Conservation (phyloP, 2,888 invertebrate species). For the Chrysolina oricalcia region DNA sequence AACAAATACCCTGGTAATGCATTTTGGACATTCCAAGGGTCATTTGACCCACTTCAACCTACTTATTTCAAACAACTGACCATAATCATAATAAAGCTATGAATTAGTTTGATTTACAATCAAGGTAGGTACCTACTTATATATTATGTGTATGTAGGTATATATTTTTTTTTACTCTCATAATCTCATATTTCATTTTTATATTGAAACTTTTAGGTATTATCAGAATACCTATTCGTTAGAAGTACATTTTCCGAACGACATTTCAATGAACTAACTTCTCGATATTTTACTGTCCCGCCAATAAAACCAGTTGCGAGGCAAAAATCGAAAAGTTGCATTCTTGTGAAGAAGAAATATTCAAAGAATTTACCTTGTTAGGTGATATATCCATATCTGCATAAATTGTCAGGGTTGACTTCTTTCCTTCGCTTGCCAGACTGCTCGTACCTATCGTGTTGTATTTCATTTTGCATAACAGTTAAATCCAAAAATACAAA, state of each 20-base stretch:
- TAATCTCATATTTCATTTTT: no score
- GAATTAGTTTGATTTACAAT: no score
- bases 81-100: no score
- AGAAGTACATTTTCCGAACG: neutral
- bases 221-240: neutral
- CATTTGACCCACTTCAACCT: no score
- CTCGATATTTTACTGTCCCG: slow-evolving; percentile 20
- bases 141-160: no score
- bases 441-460: slow-evolving; percentile 79
- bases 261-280: slow-evolving; percentile 21
- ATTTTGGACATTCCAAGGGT: no score
- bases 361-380: slow-evolving; percentile 73
- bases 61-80: no score
- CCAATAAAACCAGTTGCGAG: slow-evolving; percentile 22
- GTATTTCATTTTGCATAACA: slow-evolving; percentile 73
- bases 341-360: slow-evolving; percentile 8
- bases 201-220: neutral
- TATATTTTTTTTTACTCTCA: no score
- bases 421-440: slow-evolving; percentile 79
- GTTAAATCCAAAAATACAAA: slow-evolving; percentile 28
- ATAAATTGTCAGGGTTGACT: slow-evolving; percentile 80
- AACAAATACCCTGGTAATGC: no score
- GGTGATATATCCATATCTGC: slow-evolving; percentile 75
- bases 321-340: slow-evolving; percentile 21
- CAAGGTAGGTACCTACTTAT: no score